phyloP scores from a whole-genome alignment of 2,888 invertebrate genomes.

The Platypus cylindrus region DNA sequence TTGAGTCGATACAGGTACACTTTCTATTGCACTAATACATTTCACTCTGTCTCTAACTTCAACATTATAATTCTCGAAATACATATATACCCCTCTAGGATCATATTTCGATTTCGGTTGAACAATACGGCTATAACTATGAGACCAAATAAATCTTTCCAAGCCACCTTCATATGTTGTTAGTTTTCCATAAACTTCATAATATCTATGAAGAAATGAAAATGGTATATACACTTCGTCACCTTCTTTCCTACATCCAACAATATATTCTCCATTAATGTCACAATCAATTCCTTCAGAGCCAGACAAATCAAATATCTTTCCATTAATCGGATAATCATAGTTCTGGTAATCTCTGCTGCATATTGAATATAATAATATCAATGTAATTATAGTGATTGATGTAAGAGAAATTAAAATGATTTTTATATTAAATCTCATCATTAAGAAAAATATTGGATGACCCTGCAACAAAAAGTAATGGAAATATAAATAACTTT shows the following conservation, averaged over 20 bases:
- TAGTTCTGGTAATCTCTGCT: constrained; percentile 12
- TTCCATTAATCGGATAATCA: constrained; percentile 17
- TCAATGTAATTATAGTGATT: constrained; percentile 52
- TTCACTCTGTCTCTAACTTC: constrained; percentile 82
- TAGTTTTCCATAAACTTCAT: constrained; percentile 86
- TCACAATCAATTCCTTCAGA: constrained; percentile 69
- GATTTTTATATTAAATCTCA: constrained; percentile 68
- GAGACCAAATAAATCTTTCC: constrained; percentile 89
- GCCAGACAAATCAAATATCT: constrained; percentile 32
- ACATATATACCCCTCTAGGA: constrained; percentile 83
- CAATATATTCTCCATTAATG: constrained; percentile 70
- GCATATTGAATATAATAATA: constrained; percentile 67
- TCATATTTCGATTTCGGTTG: constrained; percentile 82
- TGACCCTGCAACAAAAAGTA: constrained; percentile 29
- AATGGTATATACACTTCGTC: constrained; percentile 87
- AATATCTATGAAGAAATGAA: constrained; percentile 84
- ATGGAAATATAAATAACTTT: too few species aligned
- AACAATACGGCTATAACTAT: constrained; percentile 85
- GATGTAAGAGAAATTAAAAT: constrained; percentile 52
- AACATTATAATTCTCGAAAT: constrained; percentile 96
- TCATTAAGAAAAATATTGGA: constrained; percentile 47
- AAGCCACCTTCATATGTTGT: constrained; percentile 54
- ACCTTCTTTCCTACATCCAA: constrained; percentile 31
- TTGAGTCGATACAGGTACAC: constrained; percentile 91
- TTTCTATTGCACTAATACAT: constrained; percentile 86